Conservation (phyloP, 1,140 invertebrate genomes). For the Elymnias hypermnestra region DNA sequence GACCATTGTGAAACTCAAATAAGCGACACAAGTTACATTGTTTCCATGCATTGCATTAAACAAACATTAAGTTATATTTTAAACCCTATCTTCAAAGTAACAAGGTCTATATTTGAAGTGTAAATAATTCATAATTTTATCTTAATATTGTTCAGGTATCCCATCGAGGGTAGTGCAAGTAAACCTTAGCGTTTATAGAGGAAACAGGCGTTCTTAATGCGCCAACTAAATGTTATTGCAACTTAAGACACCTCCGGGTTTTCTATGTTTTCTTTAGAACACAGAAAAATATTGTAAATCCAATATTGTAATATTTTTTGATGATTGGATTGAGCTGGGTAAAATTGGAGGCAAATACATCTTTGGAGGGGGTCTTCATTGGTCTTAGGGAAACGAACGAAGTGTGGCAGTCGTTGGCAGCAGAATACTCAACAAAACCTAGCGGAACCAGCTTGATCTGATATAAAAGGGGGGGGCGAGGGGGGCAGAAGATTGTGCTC, state of each 20-base stretch:
- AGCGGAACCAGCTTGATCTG: too few relatives aligned
- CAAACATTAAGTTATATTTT: background rate
- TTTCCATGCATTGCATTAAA: slow-evolving; percentile 1
- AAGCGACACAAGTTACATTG: slow-evolving; percentile 1
- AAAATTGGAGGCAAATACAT: too few relatives aligned
- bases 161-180: background rate
- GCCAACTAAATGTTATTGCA: slow-evolving; percentile 10
- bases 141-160: slow-evolving; percentile 1
- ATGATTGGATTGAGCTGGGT: too few relatives aligned
- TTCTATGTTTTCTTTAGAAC: background rate
- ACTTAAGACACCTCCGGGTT: background rate
- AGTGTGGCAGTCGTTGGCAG: too few relatives aligned
- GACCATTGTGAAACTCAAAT: background rate
- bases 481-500: too few relatives aligned
- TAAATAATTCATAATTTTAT: background rate
- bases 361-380: too few relatives aligned
- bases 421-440: too few relatives aligned
- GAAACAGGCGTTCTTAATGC: slow-evolving; percentile 9
- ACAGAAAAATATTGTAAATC: background rate
- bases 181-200: slow-evolving; percentile 1
- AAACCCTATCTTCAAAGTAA: background rate
- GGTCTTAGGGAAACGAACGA: too few relatives aligned
- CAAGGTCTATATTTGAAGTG: background rate
- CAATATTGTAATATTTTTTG: too few relatives aligned
- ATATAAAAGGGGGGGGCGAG: too few relatives aligned